These are phyloP conservation scores for Drosophila pegasa DNA, from an alignment of 2,888 invertebrate genomes.

Conservation along the genomic window DNA sequence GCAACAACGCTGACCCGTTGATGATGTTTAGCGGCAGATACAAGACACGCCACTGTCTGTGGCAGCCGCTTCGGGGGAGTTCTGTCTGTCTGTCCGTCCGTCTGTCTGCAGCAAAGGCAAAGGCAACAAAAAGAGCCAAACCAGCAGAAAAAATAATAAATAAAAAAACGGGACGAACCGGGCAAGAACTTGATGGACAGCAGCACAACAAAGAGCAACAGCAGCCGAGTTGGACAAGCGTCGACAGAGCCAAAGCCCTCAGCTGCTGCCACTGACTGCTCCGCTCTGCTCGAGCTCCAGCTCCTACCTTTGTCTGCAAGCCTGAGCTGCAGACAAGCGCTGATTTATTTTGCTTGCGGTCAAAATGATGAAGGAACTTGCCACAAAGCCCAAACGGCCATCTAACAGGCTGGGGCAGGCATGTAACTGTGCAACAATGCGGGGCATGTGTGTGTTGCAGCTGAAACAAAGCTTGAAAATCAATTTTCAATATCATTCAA, in stretches of 20 bases:
- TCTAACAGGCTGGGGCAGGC: constrained; percentile 43
- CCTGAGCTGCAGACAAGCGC: constrained; percentile 69
- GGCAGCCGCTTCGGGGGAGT: constrained; percentile 41
- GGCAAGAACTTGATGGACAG: constrained; percentile 63
- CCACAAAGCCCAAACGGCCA: constrained; percentile 30
- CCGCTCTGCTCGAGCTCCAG: background rate
- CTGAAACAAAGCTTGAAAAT: constrained; percentile 48
- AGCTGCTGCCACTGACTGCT: no score
- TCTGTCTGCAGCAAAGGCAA: constrained; percentile 37
- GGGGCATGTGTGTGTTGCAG: background rate
- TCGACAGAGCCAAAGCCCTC: constrained; percentile 50
- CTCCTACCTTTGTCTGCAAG: constrained; percentile 18
- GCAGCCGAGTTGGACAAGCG: constrained; percentile 43
- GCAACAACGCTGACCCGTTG: constrained; percentile 61
- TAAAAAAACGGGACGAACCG: constrained; percentile 49
- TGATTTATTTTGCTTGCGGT: constrained; percentile 78
- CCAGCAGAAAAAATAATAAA: constrained; percentile 30
- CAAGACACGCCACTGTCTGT: constrained; percentile 69
- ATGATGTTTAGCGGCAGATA: constrained; percentile 61
- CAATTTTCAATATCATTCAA: constrained; percentile 69
- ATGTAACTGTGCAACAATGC: constrained; percentile 4
- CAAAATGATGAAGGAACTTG: constrained; percentile 76
- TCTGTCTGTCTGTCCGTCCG: constrained; percentile 26
- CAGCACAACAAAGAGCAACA: constrained; percentile 45
- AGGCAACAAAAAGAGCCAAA: constrained; percentile 22